Evolutionary conservation across 2,113 vertebrate genomes (phyloP), one percentile per base, ranked within the genome.

Genomic region (Myotis lucifugus): DNA sequence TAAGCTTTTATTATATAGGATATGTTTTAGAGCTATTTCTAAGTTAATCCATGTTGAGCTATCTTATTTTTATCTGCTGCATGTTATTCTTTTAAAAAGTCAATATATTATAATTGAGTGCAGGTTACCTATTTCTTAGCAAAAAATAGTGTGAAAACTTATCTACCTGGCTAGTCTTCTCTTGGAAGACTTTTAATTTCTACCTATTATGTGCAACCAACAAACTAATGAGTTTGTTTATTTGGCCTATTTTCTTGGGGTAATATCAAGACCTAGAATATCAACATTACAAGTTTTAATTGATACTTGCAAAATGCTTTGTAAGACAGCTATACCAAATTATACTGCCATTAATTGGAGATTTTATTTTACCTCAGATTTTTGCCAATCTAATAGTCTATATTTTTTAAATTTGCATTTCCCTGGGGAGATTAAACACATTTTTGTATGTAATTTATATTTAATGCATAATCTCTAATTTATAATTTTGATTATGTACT

Each of bases 131-230:
- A 59, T 25, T 59, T 27, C 56, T 59, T 59, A 59, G 23, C 23
- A 59, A 59, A 59, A 59, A 25, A 59, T 59, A 59, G 23, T 59
- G 23, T 59, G 23, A 27, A 59, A 27, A 59, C 56, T 27, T 59
- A 27, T 59, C 56, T 83, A 78, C 4, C 21, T 92, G 61, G 29
- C 19, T 59, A 61, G 23, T 88, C 34, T 90, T 6, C 27, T 72
- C n/a, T 15, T 85, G 32, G 42, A 29, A 40, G n/a, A 42, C 5
- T 87, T 92, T 50, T 91, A 93, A 46, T 86, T 95, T 93, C 72
- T 91, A 67, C 46, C 73, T 79, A 85, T 34, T 85, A 54, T 48
- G 0, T 40, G 13, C 9, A 48, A 77, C 13, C 34, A 85, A 14
- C 67, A 42, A 90, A 59, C 13, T 25, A 81, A 56, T 17, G 13